Percentiles rank a stretch among this genome's conserved stretches.
Conservation (phyloP, 2,113 vertebrate genomes). For the Nibea coibor region DNA sequence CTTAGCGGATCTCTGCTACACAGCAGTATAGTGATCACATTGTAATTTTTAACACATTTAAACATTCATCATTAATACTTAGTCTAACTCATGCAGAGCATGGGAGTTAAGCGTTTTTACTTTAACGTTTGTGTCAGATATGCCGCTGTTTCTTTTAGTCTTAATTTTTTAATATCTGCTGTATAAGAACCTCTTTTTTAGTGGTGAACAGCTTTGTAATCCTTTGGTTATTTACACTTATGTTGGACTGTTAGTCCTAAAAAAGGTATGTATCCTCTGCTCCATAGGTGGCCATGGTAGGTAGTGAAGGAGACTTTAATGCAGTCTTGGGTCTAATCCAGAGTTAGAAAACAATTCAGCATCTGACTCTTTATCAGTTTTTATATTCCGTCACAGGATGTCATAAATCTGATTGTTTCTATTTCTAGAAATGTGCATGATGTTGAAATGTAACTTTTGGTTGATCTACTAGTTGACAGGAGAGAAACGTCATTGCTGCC, state of each 20-base stretch:
- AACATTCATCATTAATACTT: background rate
- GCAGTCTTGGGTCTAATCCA: constrained; percentile 9
- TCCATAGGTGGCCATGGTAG: constrained; percentile 12
- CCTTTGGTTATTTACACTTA: constrained; percentile 3
- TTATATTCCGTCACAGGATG: background rate
- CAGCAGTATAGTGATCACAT: background rate
- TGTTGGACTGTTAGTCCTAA: background rate
- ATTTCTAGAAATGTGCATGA: background rate
- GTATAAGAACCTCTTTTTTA: background rate
- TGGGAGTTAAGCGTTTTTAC: background rate
- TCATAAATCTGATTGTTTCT: background rate
- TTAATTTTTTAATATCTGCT: background rate
- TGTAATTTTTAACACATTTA: background rate
- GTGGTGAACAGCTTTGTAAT: background rate
- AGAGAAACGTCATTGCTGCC: background rate
- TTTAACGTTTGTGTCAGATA: background rate
- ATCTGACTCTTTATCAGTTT: background rate
- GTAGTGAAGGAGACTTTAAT: background rate
- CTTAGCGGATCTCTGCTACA: background rate
- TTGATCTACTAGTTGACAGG: too few species aligned
- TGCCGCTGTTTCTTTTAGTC: background rate
- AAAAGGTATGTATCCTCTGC: constrained; percentile 12
- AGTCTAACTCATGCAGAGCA: background rate
- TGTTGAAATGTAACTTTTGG: background rate
- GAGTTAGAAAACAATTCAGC: constrained; percentile 16